Conservation (phyloP, 2,888 invertebrate genomes). For the Rugalucina vietnamica region DNA sequence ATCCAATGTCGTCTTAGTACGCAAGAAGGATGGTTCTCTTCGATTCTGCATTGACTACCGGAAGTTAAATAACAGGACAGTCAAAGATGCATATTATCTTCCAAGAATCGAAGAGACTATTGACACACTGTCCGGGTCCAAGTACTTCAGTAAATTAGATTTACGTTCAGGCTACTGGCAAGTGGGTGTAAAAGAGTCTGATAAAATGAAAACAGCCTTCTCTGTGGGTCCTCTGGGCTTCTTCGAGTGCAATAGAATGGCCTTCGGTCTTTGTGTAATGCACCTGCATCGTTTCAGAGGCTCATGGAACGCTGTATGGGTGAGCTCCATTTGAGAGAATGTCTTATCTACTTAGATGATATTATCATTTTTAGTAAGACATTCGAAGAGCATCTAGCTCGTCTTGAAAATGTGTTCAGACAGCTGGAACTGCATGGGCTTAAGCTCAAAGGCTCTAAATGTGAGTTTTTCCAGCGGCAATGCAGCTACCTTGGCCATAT, state of each 20-base stretch:
- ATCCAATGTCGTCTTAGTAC: slow-evolving; percentile 34
- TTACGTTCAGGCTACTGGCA: slow-evolving; percentile 54
- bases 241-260: slow-evolving; percentile 43
- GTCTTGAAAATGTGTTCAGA: not conserved
- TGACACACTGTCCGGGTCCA: slow-evolving; percentile 38
- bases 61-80: slow-evolving; percentile 34
- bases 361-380: slow-evolving; percentile 9
- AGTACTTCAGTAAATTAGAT: slow-evolving; percentile 36
- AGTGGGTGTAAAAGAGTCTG: slow-evolving; percentile 29
- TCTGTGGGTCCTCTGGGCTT: slow-evolving; percentile 31
- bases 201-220: slow-evolving; percentile 45
- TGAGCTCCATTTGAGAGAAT: slow-evolving; percentile 40
- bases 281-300: slow-evolving; percentile 42
- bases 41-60: slow-evolving; percentile 53
- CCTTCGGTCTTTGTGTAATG: slow-evolving; percentile 50
- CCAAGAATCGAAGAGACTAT: slow-evolving; percentile 45
- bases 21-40: slow-evolving; percentile 39
- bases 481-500: slow-evolving; percentile 19
- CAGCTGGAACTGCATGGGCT: not conserved
- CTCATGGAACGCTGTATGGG: slow-evolving; percentile 36
- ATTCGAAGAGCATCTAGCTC: slow-evolving; percentile 23
- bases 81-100: slow-evolving; percentile 49
- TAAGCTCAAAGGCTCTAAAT: slow-evolving; percentile 17
- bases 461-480: slow-evolving; percentile 5
- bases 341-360: slow-evolving; percentile 38